Evolutionary conservation across 2,113 vertebrate species (phyloP), one percentile per base, ranked within the genome.

Genomic region (Pygoscelis antarcticus): DNA sequence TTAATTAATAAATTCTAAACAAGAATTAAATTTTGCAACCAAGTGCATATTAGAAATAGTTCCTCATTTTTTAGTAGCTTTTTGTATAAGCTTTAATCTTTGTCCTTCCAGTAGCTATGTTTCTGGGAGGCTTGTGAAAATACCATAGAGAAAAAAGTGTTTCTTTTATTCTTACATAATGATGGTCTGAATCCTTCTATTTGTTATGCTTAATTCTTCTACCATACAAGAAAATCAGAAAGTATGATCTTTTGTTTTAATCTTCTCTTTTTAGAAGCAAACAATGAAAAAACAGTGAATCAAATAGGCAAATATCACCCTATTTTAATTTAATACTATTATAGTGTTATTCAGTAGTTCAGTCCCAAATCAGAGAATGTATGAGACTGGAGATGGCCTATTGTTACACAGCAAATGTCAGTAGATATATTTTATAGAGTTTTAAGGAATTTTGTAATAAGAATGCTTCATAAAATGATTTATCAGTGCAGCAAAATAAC

Each of bases 351-450:
- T 88, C 30, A 47, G 26, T 38, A n/a, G 7, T 79, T 83, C 44
- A 58, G 26, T 66, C 34, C 36, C 46, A 83, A 70, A 91, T 40
- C 34, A 71, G 55, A 83, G 26, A 66, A 49, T 18, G 5, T 54
- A 58, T 83, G 61, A 83, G 40, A 16, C 9, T 54, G 27, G 18
- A 80, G 30, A 68, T 54, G 70, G 36, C 9, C 62, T 62, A 68
- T 9, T 0, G 0, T 65, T n/a, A 42, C 8, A 55, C 1, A 69
- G 21, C 8, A 78, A 78, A 66, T 75, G 7, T 15, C 12, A 57
- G 44, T 34, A 75, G 25, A 64, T 46, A 16, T 16, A 49, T 69
- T 87, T 87, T 49, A 32, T 13, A 51, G 13, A 38, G 11, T 40
- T 75, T 66, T 34, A 77, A 61, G 20, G 5, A 60, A 57, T 66